These are phyloP conservation scores for Genyomyrus donnyi DNA, from an alignment of 2,113 vertebrate genomes.

Conservation along the genomic window DNA sequence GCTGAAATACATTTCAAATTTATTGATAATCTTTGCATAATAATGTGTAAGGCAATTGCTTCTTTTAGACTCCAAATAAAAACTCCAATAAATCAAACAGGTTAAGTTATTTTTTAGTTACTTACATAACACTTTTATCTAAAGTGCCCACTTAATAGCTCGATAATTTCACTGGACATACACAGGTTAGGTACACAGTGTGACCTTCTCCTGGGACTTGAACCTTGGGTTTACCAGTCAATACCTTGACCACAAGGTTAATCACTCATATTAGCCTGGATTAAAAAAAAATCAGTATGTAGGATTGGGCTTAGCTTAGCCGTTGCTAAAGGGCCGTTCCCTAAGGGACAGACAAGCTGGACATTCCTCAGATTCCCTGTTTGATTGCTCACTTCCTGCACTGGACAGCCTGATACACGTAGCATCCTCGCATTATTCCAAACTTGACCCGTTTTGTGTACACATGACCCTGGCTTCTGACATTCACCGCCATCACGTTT, in stretches of 20 bases:
- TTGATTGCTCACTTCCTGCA: slow-evolving; percentile 42
- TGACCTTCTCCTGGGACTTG: background rate
- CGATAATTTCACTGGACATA: background rate
- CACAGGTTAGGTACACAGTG: background rate
- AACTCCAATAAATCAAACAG: background rate
- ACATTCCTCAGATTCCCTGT: slow-evolving; percentile 29
- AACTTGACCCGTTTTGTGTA: slow-evolving; percentile 4
- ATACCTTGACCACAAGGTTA: background rate
- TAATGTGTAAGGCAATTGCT: background rate
- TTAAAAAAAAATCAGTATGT: background rate
- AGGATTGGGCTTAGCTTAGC: background rate
- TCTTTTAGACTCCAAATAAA: background rate
- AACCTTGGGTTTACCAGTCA: background rate
- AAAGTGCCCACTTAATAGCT: background rate
- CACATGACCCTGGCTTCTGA: background rate
- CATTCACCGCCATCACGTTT: background rate
- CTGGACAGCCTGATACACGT: slow-evolving; percentile 38
- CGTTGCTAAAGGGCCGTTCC: background rate
- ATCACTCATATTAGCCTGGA: background rate
- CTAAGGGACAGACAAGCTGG: slow-evolving; percentile 25
- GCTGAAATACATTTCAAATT: background rate
- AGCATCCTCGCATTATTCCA: slow-evolving; percentile 14
- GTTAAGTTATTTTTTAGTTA: background rate
- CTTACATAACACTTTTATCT: background rate
- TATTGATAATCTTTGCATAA: background rate